Base-by-base conservation (phyloP, 2,113 vertebrate species). In the Ascaphus truei region DNA sequence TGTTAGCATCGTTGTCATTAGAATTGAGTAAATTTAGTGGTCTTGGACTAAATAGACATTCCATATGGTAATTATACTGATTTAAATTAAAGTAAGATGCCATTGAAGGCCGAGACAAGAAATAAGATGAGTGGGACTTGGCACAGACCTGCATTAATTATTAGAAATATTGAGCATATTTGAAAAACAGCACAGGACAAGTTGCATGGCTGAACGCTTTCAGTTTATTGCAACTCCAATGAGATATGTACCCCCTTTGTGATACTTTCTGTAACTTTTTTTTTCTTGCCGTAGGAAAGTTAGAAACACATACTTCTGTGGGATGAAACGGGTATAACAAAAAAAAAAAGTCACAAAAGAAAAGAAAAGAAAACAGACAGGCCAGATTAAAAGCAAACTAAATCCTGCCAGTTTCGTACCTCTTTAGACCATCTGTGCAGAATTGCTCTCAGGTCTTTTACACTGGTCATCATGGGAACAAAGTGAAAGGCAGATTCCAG, bases 401-500 rank as follows among this genome's bases (percentile, higher is more conserved):
- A 86, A 73, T 72, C 75, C 61, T 53, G 72, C 76, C 72, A 81
- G 76, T 80, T n/a, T 77, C 77, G 72, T 67, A 88, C 86, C 88
- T 88, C 92, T 93, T 92, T 92, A 78, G 81, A 87, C 95, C 95
- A 96, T 95, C 93, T 94, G 93, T 86, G 92, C 88, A 62, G 81
- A 84, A 86, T 85, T 84, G 89, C 89, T 79, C 80, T 63, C 75
- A 82, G 86, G 79, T 82, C 84, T 82, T 93, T 94, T 90, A 91
- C 89, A 90, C 86, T 90, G 93, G 94, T 95, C 95, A 94, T 89
- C 90, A 86, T 86, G 83, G 76, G 90, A 91, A 95, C 92, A 96
- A 96, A 96, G 93, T 93, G 87, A 86, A 84, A 93, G 92, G 92
- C 94, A 93, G 91, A 93, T 94, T 94, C 93, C 93, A 95, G 93